Percentiles rank a stretch among this genome's conserved stretches.
Conservation (phyloP, 2,797 vertebrate genomes). For the Oryzias sinensis region DNA sequence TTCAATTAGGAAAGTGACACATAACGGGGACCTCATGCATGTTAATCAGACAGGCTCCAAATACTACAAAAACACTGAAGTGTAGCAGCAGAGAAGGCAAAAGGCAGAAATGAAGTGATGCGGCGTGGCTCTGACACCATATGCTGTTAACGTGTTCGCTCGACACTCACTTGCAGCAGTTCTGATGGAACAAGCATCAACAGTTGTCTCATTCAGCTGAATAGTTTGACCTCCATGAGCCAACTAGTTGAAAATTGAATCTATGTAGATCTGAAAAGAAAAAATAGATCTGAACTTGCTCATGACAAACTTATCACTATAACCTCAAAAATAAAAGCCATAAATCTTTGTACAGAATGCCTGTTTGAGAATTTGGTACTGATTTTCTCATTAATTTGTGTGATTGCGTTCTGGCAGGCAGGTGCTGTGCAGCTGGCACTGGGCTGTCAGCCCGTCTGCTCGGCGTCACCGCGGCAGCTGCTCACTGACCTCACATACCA, state of each 20-base stretch:
- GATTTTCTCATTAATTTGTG: constrained; percentile 20
- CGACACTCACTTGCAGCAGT: background rate
- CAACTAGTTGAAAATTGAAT: background rate
- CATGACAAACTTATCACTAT: too few relatives aligned
- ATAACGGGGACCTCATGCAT: constrained; percentile 59
- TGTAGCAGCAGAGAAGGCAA: constrained; percentile 27
- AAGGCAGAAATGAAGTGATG: constrained; percentile 4
- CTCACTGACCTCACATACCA: constrained; percentile 53
- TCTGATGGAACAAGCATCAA: background rate
- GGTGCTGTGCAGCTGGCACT: constrained; percentile 72
- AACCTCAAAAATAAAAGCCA: too few relatives aligned
- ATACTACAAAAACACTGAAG: constrained; percentile 39
- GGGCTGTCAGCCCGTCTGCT: constrained; percentile 53
- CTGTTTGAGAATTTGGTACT: background rate
- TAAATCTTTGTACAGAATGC: background rate
- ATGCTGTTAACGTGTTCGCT: background rate
- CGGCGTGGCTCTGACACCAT: background rate
- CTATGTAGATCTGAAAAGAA: too few relatives aligned
- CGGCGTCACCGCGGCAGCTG: constrained; percentile 73
- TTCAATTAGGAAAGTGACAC: constrained; percentile 53
- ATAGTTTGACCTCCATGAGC: background rate
- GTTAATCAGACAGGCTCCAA: constrained; percentile 46
- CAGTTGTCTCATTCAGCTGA: background rate
- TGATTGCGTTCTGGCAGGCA: constrained; percentile 46
- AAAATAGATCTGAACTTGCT: too few relatives aligned